phyloP scores from a whole-genome alignment of 2,888 invertebrate species.

The Thera obeliscata region DNA sequence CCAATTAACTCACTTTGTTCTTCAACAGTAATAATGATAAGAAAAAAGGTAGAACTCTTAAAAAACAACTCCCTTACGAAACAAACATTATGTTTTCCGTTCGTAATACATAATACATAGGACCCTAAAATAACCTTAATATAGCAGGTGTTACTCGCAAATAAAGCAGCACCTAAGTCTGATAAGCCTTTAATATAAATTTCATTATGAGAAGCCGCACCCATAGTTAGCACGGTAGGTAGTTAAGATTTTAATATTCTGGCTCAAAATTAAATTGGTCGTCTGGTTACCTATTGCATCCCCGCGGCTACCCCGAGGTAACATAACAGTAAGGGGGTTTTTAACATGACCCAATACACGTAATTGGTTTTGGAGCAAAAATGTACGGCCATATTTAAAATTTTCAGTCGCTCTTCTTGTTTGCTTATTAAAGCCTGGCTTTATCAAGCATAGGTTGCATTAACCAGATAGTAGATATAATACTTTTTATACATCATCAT shows the following conservation, averaged over 20 bases:
- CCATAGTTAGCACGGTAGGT: slow-evolving; percentile 28
- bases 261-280: slow-evolving; percentile 33
- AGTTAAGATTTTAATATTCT: slow-evolving; percentile 34
- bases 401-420: no score
- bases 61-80: not conserved
- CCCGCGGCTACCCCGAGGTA: slow-evolving; percentile 4
- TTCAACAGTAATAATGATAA: not conserved
- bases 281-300: slow-evolving; percentile 25
- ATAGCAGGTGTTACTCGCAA: slow-evolving; percentile 15
- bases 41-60: not conserved
- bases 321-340: slow-evolving; percentile 20
- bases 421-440: no score
- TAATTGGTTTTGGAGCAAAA: not conserved
- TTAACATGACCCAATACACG: slow-evolving; percentile 6
- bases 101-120: not conserved
- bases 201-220: slow-evolving; percentile 28
- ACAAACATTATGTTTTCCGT: not conserved
- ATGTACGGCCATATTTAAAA: not conserved
- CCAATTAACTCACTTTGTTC: no score
- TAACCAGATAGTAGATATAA: no score
- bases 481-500: no score
- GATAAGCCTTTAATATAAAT: slow-evolving; percentile 32
- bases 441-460: no score
- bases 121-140: not conserved
- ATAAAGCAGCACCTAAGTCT: slow-evolving; percentile 19